Conservation (phyloP, 2,797 vertebrate species). For the Botia almorhae region DNA sequence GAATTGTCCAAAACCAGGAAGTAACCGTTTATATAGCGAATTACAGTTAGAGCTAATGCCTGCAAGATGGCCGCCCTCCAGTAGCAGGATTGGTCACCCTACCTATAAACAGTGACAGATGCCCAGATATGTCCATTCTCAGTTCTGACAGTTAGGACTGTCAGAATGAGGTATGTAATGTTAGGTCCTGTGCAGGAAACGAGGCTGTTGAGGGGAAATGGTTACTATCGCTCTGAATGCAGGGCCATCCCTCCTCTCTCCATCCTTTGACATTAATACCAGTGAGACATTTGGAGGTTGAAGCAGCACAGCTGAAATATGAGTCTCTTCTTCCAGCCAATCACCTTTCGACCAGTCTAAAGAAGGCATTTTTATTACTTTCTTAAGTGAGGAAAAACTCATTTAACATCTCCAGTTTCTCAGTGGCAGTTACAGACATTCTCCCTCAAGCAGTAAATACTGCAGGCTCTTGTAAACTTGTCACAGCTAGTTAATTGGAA, state of each 20-base stretch:
- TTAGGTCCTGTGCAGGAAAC: background rate
- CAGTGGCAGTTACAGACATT: background rate
- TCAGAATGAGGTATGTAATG: slow-evolving; percentile 7
- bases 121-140: background rate
- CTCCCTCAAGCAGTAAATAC: slow-evolving; percentile 9
- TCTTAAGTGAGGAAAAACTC: background rate
- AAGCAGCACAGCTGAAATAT: slow-evolving; percentile 22
- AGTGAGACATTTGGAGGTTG: slow-evolving; percentile 29
- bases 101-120: background rate
- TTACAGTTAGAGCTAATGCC: no score
- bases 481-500: background rate
- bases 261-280: slow-evolving; percentile 32
- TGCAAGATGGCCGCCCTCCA: no score
- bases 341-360: slow-evolving; percentile 25
- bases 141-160: background rate
- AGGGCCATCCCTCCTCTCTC: slow-evolving; percentile 44
- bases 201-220: background rate
- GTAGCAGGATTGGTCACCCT: no score
- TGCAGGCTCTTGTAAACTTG: slow-evolving; percentile 34
- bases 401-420: slow-evolving; percentile 14
- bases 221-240: slow-evolving; percentile 40
- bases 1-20: no score
- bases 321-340: slow-evolving; percentile 10
- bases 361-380: slow-evolving; percentile 15
- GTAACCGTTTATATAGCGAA: no score